Evolutionary conservation across 2,113 vertebrate genomes (phyloP).

Genomic region (Octodon degus): DNA sequence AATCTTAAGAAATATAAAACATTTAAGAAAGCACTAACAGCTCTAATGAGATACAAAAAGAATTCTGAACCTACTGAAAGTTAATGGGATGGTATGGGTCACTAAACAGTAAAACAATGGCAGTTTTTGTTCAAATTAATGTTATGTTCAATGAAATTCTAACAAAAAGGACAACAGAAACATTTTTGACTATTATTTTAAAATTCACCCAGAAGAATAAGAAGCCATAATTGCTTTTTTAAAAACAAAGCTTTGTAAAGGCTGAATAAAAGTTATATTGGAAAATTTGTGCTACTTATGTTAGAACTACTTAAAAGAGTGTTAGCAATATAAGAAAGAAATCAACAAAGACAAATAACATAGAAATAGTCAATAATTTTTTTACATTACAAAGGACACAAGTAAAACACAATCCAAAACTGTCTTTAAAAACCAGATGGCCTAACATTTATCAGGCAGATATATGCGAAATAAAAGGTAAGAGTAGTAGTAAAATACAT

Average conservation of each 20-base stretch:
- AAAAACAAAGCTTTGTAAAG: background rate
- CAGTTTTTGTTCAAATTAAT: constrained; percentile 43
- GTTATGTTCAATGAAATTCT: background rate
- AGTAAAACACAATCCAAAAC: background rate
- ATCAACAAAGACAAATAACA: background rate
- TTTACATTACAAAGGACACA: background rate
- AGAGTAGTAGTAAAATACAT: background rate
- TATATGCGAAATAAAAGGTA: constrained; percentile 24
- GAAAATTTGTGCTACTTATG: background rate
- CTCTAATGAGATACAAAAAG: background rate
- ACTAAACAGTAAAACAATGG: background rate
- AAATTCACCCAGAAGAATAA: constrained; percentile 36
- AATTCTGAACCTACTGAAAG: background rate
- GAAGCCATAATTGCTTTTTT: background rate
- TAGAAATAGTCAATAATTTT: background rate
- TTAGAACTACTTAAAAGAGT: constrained; percentile 1
- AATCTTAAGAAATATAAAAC: constrained; percentile 7
- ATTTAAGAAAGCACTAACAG: background rate
- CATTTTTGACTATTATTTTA: constrained; percentile 17
- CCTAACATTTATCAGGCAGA: constrained; percentile 1
- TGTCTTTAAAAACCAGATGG: background rate
- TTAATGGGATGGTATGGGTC: background rate
- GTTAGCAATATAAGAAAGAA: background rate
- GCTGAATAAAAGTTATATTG: background rate
- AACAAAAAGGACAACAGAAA: constrained; percentile 31